Evolutionary conservation across 2,888 invertebrate genomes (phyloP), one percentile per base, ranked within the genome.

Genomic region (Bhutanitis thaidina): DNA sequence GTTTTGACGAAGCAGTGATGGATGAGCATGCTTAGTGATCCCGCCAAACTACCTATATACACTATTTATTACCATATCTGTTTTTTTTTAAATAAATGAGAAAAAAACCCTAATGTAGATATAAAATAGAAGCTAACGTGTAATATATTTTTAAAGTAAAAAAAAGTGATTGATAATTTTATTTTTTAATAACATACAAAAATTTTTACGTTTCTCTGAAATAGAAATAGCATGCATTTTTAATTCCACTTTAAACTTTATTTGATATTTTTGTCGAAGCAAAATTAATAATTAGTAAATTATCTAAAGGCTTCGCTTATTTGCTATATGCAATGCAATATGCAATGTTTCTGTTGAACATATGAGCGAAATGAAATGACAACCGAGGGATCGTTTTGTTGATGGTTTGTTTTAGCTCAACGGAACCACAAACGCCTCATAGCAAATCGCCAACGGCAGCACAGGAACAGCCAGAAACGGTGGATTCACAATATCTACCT

Each of bases 401-500:
- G 50, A 37, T 34, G 20, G 9, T 16, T 44, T 55, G 47, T 81
- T 82, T 36, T 77, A 86, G 87, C 80, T 74, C 79, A 82, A 86
- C 68, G 87, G 87, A 79, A 67, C 81, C 61, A 72, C 75, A 77
- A 75, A 77, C 63, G 59, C 79, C 64, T 88, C 88, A 86, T 89
- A 89, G 86, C 89, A 88, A 65, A 79, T 69, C 80, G 85, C 85
- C 69, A 74, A 75, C 84, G 86, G 86, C 73, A 80, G 76, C 71
- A 55, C 71, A 60, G 73, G 77, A 77, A 67, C 69, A 62, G 53
- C 69, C 69, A 58, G 82, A 79, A 70, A 68, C 60, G 66, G 84
- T 80, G 80, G 88, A 82, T 88, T 89, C 70, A 84, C 84, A 69
- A 86, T 89, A 69, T 89, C 89, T 75, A 86, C 89, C 73, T 89